phyloP scores from a whole-genome alignment of 2,888 invertebrate species.

The Rapana venosa region DNA sequence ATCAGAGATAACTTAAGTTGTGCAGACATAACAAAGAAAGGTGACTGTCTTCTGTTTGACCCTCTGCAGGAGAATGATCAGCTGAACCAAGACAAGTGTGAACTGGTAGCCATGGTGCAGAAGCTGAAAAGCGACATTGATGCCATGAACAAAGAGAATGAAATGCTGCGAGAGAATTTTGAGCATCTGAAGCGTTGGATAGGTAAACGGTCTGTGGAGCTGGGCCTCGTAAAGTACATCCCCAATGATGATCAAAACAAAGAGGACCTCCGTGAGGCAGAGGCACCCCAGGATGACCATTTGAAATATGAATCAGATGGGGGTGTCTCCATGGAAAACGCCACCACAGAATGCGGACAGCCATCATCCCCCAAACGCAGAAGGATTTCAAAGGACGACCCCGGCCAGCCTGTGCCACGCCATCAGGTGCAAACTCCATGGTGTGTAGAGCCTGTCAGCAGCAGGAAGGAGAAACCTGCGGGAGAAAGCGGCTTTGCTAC shows the following conservation, averaged over 20 bases:
- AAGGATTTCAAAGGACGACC: not conserved
- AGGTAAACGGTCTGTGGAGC: not conserved
- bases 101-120: conserved; percentile 29
- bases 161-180: not conserved
- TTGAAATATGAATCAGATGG: not conserved
- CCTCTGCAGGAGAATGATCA: conserved; percentile 37
- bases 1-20: too few species aligned
- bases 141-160: not conserved
- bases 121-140: conserved; percentile 1
- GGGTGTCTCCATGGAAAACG: not conserved
- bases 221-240: not conserved
- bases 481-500: not conserved
- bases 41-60: not conserved
- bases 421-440: conserved; percentile 15
- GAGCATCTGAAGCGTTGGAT: conserved; percentile 37
- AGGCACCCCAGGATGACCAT: not conserved
- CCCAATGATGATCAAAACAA: not conserved
- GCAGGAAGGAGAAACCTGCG: not conserved
- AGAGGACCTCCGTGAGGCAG: not conserved
- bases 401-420: not conserved
- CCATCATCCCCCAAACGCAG: not conserved
- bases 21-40: too few species aligned
- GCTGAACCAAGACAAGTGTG: conserved; percentile 40
- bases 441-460: not conserved
- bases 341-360: not conserved